Base-by-base conservation (phyloP, 92 coral and sea anemone species). In the Phenganax subtilis region DNA sequence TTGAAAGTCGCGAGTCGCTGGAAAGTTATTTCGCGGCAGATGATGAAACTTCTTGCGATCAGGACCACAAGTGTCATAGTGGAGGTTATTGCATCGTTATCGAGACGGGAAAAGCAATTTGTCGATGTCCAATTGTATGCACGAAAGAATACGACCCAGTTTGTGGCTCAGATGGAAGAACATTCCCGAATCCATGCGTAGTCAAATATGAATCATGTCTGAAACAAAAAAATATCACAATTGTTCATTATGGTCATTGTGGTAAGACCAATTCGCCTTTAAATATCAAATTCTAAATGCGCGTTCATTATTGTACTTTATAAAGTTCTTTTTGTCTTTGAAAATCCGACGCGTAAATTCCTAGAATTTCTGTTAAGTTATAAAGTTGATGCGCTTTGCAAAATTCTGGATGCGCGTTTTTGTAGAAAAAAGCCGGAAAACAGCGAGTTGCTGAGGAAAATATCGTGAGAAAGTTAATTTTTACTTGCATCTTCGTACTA, bases 141-240 rank as follows among this genome's bases (percentile, higher is more conserved):
- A 79, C 96, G 60, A 76, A 84, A 81, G 92, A 94, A 25, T 87
- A 90, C 70, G 90, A 90, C n/a, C 98, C 98, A 0, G 93, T 94
- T 4, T 94, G 98, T 54, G 98, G 99, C 27, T 90, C 97, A 31
- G 97, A 96, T 59, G 96, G 90, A n/a, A 86, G 83, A 3, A 87
- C 96, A 0, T 92, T 90, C 86, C 82, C 75, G 78, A 96, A 96
- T 84, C 92, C 91, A 0, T 96, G 99, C 54, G 84, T 87, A n/a
- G 60, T 96, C 84, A 85, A 88, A 75, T 86, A 82, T 15, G 93
- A 93, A 16, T 88, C 93, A 6, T 96, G 99, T 60, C 59, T 86
- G 51, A 71, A 83, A 54, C 99, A 96, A 79, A 84, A 55, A 30
- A 79, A 80, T 56, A 96, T 96, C 66, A 90, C 90, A 17, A 86